These are phyloP conservation scores for Germaria angustata DNA, from an alignment of 2,888 invertebrate species.

Conservation along the genomic window DNA sequence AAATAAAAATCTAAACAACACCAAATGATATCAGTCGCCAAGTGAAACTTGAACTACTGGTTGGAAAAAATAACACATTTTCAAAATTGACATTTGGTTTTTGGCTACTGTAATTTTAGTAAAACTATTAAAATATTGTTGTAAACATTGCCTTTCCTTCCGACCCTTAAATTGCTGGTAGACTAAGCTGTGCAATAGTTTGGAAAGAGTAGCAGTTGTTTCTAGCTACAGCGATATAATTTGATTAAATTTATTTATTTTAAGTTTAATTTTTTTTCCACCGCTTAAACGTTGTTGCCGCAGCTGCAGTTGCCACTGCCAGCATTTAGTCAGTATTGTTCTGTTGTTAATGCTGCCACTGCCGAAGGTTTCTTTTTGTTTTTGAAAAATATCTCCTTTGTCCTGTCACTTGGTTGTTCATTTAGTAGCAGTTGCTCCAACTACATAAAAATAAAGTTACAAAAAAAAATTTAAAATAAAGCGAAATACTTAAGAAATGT, in stretches of 20 bases:
- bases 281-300: conserved; percentile 29
- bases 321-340: conserved; percentile 23
- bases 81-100: conserved; percentile 48
- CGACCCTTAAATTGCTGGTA: conserved; percentile 17
- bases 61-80: neutral
- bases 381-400: conserved; percentile 77
- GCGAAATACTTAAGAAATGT: conserved; percentile 55
- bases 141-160: neutral
- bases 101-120: conserved; percentile 51
- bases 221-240: conserved; percentile 12
- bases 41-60: conserved; percentile 16
- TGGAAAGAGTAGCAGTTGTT: conserved; percentile 17
- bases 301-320: conserved; percentile 22
- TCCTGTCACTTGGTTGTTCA: conserved; percentile 75
- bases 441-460: conserved; percentile 2
- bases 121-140: conserved; percentile 18
- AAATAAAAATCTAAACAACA: neutral
- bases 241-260: conserved; percentile 50
- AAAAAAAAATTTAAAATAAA: too few species aligned
- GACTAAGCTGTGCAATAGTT: conserved; percentile 6
- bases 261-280: conserved; percentile 20
- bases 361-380: conserved; percentile 53
- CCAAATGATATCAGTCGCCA: neutral
- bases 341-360: conserved; percentile 49
- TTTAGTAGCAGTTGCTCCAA: conserved; percentile 43